Base-by-base conservation (phyloP, 2,888 invertebrate genomes). In the Alentia gelatinosa region DNA sequence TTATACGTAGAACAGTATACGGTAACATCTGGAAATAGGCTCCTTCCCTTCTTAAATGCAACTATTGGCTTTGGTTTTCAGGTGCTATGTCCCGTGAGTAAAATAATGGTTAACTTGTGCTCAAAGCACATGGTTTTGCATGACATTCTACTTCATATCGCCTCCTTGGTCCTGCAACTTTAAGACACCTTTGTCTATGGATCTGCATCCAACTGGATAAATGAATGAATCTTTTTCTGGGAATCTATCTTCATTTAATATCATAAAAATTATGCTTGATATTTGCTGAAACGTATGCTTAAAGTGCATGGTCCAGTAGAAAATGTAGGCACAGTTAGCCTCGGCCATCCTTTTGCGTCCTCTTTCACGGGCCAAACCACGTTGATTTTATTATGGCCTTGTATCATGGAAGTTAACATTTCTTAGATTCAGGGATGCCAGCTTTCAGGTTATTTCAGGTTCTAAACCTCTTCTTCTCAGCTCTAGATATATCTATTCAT, bases 51-150 rank as follows among this genome's bases (percentile, higher is more conserved):
- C 19, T n/a, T n/a, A n/a, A n/a, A n/a, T n/a, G n/a, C n/a, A n/a
- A 56, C 47, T 74, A 30, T 3, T 56, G 23, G 19, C 3, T 26
- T 40, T 86, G 90, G 26, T 50, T 86, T 86, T 26, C 79, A 83
- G 86, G 86, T 86, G 86, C 86, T 86, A 86, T 86, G 86, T 86
- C 86, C 47, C 86, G 86, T 86, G 86, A 86, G 86, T 86, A 86
- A 56, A 56, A 56, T 19, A n/a, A 56, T 56, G 56, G 56, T 19
- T n/a, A 56, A n/a, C 19, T 19, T 5, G n/a, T 75, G 33, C 35
- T 37, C 30, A 50, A 50, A 30, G 23, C 86, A n/a, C 40, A 37
- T 19, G 47, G 47, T 68, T 68, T 68, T 68, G 68, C 68, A 68
- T 68, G 68, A 68, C 5, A 30, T 68, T 68, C 12, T 26, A 68